Base-by-base conservation (phyloP, 2,888 invertebrate species). In the Drosophila antonietae region DNA sequence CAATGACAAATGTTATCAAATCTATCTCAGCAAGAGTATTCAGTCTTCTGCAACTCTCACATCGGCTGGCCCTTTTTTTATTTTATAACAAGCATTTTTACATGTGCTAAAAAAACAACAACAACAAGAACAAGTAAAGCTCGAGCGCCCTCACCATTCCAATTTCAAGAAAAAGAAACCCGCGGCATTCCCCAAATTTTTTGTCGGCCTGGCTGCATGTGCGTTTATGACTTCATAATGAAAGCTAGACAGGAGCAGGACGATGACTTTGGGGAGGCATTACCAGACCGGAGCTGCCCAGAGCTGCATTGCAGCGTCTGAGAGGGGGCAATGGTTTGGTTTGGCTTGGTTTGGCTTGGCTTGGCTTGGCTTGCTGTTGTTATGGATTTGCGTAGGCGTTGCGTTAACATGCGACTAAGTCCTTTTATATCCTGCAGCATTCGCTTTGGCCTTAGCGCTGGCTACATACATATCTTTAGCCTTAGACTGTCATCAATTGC, bases 221-320 rank as follows among this genome's bases (percentile, higher is more conserved):
- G 81, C 89, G 84, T 90, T 90, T 88, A 87, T 90, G 90, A 90
- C 86, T 87, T 80, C 90, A 87, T 87, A 87, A 87, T 90, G 89
- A 88, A 75, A 78, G 78, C 75, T 68, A 62, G 78, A 68, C 63
- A 67, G 75, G 52, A 64, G 65, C 62, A 67, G 79, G 70, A 31
- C 69, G 78, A 68, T 75, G 84, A 81, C 89, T 73, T 87, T 61
- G 82, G 89, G 89, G 89, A 75, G 84, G 78, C 75, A 89, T 73
- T 80, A 79, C 70, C 73, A 68, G 68, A 57, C 67, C 46, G 14
- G 8, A 49, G 5, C 18, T 31, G 47, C 53, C 12, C 28, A 41
- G 55, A 55, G 55, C 55, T 55, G 55, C 89, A 84, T 58, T 89
- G 76, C 88, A 76, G 37, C 67, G 59, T 46, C n/a, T n/a, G n/a